Evolutionary conservation across 2,888 invertebrate species (phyloP), one percentile per base, ranked within the genome.

Genomic region (Sisyra terminalis): DNA sequence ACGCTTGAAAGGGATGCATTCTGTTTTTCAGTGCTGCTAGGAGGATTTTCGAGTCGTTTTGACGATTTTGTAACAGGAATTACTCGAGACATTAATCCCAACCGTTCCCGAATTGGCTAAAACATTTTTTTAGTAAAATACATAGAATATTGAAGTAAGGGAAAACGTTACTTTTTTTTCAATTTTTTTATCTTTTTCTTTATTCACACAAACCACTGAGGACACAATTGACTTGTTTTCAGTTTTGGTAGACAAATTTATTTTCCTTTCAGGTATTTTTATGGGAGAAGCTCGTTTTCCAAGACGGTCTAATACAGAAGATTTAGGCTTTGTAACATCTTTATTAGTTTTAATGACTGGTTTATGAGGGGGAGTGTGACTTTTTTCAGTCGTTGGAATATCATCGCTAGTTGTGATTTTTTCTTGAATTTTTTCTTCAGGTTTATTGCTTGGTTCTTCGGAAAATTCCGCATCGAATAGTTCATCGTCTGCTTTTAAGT

Each of bases 1-100:
- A 79, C 70, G 53, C 82, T 83, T 39, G 76, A 72, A 5, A 78
- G 64, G 6, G 67, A 65, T 35, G 57, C 57, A 31, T 50, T 46
- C 30, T 49, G 44, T 43, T 59, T 40, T 39, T 42, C 60, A 6
- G 55, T 51, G 14, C 32, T 32, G 3, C 5, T 6, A 13, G 32
- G 8, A 1, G 59, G 52, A 0, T 24, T 18, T 35, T 45, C 40
- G 5, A 29, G 29, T 11, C 43, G 38, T 35, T 46, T 47, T 15
- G 45, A 42, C 39, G 52, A 47, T 43, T 50, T 53, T 44, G 57
- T 56, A n/a, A 63, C 46, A 15, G 43, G 42, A 31, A 58, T 56
- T 2, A 63, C 57, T 50, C 59, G 61, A 0, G 64, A 63, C 53
- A 56, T 55, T 2, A 64, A 56, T 9, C 60, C 61, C 11, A 61